Evolutionary conservation across 2,888 invertebrate species (phyloP), one percentile per base, ranked within the genome.

Genomic region (Achlya flavicornis): DNA sequence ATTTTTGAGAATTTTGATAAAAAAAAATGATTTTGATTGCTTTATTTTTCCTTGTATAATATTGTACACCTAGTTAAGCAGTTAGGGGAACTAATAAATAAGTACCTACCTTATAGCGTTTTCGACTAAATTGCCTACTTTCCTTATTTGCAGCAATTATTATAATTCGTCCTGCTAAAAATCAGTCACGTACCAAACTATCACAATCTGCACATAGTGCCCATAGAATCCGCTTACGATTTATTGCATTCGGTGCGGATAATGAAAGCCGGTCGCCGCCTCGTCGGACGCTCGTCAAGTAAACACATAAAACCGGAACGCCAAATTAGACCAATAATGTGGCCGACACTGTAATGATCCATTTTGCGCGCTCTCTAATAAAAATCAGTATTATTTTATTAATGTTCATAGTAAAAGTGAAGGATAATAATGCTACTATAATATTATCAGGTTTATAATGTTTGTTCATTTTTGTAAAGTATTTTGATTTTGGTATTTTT

Each of bases 311-410:
- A 87, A 73, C 67, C 69, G n/a, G 78, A 79, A 77, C 84, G 81
- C 79, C 81, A 85, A 90, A 91, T 90, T 88, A 78, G 80, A 72
- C 81, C 79, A 85, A 87, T 89, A 87, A 87, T 77, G 83, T 76
- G 79, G 77, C 78, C 77, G 70, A 80, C 84, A 82, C 73, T 84
- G 86, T 85, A 84, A 85, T 80, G 79, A 74, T 71, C 79, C 74
- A 76, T 81, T 80, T 68, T 73, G 69, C 72, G 74, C 63, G 70
- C 70, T 68, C 64, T 68, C 64, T 73, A 75, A 74, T 78, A 79
- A 80, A 53, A 80, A 77, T 66, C 64, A 66, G 65, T 67, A 74
- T 76, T 73, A 77, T 73, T 74, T 74, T 78, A 72, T 75, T 72
- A 72, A 75, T 75, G 63, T 41, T 12, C 12, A 41, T 38, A 57